phyloP scores from a whole-genome alignment of 2,113 vertebrate genomes.

The Axis porcinus region DNA sequence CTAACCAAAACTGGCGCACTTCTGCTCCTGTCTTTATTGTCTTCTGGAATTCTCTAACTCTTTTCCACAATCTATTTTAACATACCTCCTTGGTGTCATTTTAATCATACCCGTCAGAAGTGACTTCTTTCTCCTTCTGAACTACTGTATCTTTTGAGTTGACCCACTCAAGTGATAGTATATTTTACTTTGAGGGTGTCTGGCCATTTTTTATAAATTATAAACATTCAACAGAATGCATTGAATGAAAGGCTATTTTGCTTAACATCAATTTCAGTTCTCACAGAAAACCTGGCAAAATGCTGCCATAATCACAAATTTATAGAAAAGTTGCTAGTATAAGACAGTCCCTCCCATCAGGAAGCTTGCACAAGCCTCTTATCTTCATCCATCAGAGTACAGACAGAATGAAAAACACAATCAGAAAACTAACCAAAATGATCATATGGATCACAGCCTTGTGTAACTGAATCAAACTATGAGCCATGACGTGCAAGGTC shows the following conservation, averaged over 20 bases:
- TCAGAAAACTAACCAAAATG: not conserved
- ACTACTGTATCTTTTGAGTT: not conserved
- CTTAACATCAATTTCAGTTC: not conserved
- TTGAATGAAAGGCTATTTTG: not conserved
- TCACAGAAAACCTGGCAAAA: not conserved
- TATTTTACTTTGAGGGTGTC: not conserved
- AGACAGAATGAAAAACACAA: not conserved
- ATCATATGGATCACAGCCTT: not conserved
- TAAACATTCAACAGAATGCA: not conserved
- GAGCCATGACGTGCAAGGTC: not conserved
- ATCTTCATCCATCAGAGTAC: not conserved
- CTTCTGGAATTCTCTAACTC: not conserved
- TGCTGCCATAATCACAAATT: not conserved
- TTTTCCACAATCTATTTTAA: not conserved
- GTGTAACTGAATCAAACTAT: not conserved
- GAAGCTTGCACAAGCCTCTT: not conserved
- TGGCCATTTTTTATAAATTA: not conserved
- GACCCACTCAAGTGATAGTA: not conserved
- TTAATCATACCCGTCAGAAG: not conserved
- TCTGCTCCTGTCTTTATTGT: not conserved
- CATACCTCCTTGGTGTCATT: not conserved
- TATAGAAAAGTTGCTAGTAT: not conserved
- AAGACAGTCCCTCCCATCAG: not conserved
- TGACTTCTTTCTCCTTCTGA: not conserved
- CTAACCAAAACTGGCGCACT: not conserved